Base-by-base conservation (phyloP, 2,888 invertebrate genomes). In the Dolomedes plantarius region DNA sequence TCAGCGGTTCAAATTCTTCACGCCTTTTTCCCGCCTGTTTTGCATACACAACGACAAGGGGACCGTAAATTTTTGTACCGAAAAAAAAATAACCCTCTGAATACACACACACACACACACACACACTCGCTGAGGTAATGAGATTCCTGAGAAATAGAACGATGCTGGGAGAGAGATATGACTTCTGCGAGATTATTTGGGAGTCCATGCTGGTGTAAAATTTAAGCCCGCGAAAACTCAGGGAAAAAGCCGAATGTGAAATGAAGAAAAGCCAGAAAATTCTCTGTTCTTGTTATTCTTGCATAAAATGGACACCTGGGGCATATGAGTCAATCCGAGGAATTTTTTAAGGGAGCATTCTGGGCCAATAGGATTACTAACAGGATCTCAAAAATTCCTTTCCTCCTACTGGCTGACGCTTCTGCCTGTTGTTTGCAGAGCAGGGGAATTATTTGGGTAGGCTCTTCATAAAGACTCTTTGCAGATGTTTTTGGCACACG, bases 241-340 rank as follows among this genome's bases (percentile, higher is more conserved):
- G 13, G 67, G 36, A 68, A n/a, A n/a, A 72, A 69, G 50, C 31
- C 80, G 80, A 80, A 80, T 80, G 78, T 64, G 19, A 75, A 81
- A 81, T 69, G 69, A 71, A 71, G 76, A 82, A 82, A 69, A 36
- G 56, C 46, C 28, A 31, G 62, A 76, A 68, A 76, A 73, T 67
- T 67, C 67, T 65, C 72, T 76, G 77, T 85, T 85, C 83, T 77
- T 85, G 83, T 85, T 85, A 85, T 85, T 85, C 83, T 85, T 85
- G 83, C 83, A 85, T 85, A 85, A 85, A 85, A 85, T 77, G 77
- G 83, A 65, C 83, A 85, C 83, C 83, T 85, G 83, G 83, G 83
- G 83, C 83, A 85, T 83, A 76, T 83, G 82, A 83, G 71, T 83
- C 76, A 83, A 83, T 76, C 82, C 71, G 62, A n/a, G 67, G 72